These are phyloP conservation scores for Coregonus suidteri DNA, from an alignment of 2,797 vertebrate species.

Conservation along the genomic window DNA sequence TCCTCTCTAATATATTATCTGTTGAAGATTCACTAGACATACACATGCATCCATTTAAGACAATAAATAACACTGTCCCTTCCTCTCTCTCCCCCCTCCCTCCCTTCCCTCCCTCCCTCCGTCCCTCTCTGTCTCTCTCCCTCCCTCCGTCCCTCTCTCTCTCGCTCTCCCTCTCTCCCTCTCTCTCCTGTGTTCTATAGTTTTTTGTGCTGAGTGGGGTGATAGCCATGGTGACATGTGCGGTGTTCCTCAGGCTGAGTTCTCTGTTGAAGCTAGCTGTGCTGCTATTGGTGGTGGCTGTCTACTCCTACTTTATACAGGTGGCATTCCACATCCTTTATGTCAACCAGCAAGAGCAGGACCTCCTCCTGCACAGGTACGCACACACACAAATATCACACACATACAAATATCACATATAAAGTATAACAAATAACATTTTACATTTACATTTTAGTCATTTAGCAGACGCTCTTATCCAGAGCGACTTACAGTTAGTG, in stretches of 20 bases:
- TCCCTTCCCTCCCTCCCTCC: not conserved
- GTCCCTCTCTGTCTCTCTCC: not conserved
- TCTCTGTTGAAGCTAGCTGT: constrained; percentile 76
- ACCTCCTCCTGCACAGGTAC: constrained; percentile 52
- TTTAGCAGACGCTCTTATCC: too few species aligned
- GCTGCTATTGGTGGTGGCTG: constrained; percentile 64
- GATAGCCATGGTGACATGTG: constrained; percentile 80
- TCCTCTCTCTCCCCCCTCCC: too few species aligned
- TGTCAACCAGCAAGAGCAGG: constrained; percentile 40
- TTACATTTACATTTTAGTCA: too few species aligned
- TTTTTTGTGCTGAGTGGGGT: constrained; percentile 74
- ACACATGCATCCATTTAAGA: not conserved
- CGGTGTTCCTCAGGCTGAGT: constrained; percentile 77
- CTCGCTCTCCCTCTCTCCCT: too few species aligned
- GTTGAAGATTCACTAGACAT: not conserved
- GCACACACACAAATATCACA: constrained; percentile 17
- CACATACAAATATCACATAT: constrained; percentile 4
- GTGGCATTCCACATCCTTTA: constrained; percentile 55
- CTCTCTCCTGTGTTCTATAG: constrained; percentile 38
- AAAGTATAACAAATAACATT: too few species aligned
- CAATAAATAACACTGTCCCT: not conserved
- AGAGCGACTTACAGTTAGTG: too few species aligned
- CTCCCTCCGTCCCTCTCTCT: too few species aligned
- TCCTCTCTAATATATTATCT: too few species aligned
- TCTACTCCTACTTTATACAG: constrained; percentile 76